Base-by-base conservation (phyloP, 2,888 invertebrate species). In the Agrochola litura region DNA sequence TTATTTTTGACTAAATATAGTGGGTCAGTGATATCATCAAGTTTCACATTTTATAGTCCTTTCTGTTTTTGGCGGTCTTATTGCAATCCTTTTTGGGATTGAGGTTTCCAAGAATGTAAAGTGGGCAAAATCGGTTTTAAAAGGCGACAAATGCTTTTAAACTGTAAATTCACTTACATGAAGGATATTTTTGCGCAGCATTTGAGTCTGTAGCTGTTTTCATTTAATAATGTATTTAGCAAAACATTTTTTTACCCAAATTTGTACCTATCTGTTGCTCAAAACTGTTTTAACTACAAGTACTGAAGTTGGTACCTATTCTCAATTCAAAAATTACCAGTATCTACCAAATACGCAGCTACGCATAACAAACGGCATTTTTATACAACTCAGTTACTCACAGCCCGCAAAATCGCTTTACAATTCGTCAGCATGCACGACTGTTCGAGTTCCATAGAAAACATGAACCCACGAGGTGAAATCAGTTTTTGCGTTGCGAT, bases 401-500 rank as follows among this genome's bases (percentile, higher is more conserved):
- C 25, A 43, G 41, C 52, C 54, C 8, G 19, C 64, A 64, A 63
- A 72, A 71, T 71, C 9, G 37, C 73, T 58, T 58, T 14, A 63
- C 68, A 70, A 77, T 74, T 77, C 77, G 71, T 64, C 75, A 77
- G 63, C 69, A 52, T 54, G 58, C 49, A 65, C 52, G 49, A 79
- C 43, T 60, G 58, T 81, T 81, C 43, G 49, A 43, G 56, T 60
- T 72, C 54, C 41, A 63, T 65, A 74, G 85, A 78, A 75, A 83
- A 75, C 66, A 37, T 14, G 58, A 68, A 77, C 56, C 49, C n/a
- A 73, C 60, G 74, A 72, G 69, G 88, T 76, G 82, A 87, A 86
- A 88, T 79, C 86, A 69, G 70, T 81, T 89, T 90, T 90, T 90
- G 89, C 89, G 84, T 77, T 69, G 77, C 85, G 84, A 87, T 86